Evolutionary conservation across 2,113 vertebrate species (phyloP).

Genomic region (Daphoenositta chrysoptera): DNA sequence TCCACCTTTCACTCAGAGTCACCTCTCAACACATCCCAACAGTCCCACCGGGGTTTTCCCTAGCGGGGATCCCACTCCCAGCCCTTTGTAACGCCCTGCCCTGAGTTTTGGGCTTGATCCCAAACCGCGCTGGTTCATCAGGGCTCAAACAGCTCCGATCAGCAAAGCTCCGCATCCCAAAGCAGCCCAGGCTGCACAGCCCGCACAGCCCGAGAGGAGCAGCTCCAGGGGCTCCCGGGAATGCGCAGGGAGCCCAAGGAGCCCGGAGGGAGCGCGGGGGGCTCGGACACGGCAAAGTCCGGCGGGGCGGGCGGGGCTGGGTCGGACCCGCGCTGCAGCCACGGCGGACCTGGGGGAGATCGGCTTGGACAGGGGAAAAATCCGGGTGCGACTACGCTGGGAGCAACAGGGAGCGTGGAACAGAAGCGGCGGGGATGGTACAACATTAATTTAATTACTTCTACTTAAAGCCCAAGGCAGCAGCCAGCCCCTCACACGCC

Average conservation of each 20-base stretch:
- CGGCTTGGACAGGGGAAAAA: not conserved
- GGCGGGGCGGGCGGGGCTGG: rapidly evolving
- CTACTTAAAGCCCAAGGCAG: not conserved
- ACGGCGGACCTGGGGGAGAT: not conserved
- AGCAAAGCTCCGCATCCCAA: not conserved
- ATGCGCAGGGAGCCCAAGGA: rapidly evolving
- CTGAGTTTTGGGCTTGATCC: not conserved
- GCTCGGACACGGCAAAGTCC: not conserved
- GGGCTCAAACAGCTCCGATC: not conserved
- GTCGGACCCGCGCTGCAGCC: not conserved
- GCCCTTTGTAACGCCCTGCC: not conserved
- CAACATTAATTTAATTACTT: not conserved
- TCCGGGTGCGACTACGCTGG: not conserved
- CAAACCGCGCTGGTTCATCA: not conserved
- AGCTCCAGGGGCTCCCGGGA: not conserved
- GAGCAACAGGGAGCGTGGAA: not conserved
- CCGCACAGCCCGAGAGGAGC: not conserved
- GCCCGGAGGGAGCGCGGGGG: too few relatives aligned
- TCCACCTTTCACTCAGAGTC: not conserved
- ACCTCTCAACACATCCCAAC: not conserved
- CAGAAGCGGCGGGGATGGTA: not conserved
- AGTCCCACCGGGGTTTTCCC: not conserved
- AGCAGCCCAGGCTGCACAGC: not conserved
- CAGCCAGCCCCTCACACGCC: not conserved
- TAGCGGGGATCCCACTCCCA: not conserved